Evolutionary conservation across 1,140 invertebrate species (phyloP).

Genomic region (Anadara kagoshimensis): DNA sequence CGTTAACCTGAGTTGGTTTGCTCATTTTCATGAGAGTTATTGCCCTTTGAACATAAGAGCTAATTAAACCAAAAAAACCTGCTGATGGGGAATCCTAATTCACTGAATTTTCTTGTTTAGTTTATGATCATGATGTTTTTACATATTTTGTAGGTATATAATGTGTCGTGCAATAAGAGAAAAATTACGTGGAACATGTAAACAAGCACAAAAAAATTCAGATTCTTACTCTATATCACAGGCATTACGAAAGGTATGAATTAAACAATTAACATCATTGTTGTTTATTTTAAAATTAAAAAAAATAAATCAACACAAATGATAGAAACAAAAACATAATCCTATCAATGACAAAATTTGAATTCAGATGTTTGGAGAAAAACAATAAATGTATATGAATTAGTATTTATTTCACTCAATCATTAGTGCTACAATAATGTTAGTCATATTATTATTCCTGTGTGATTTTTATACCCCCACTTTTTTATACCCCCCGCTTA

Average conservation of each 20-base stretch:
- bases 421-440: too few species aligned
- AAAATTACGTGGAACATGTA: slow-evolving; percentile 62
- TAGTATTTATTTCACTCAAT: neutral
- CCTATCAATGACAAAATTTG: neutral
- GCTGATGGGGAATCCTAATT: too few species aligned
- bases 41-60: too few species aligned
- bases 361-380: neutral
- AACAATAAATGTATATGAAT: neutral
- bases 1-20: too few species aligned
- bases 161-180: slow-evolving; percentile 74
- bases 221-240: slow-evolving; percentile 48
- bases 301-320: neutral
- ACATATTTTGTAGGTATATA: slow-evolving; percentile 70
- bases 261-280: neutral
- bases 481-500: too few species aligned
- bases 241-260: slow-evolving; percentile 52
- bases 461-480: too few species aligned
- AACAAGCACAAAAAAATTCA: slow-evolving; percentile 37
- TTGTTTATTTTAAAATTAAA: neutral
- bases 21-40: too few species aligned
- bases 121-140: neutral
- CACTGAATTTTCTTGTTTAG: too few species aligned
- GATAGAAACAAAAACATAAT: neutral
- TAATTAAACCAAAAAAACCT: too few species aligned
- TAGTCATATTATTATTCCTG: too few species aligned